Base-by-base conservation (phyloP, 2,113 vertebrate genomes). In the Lutjanus erythropterus region DNA sequence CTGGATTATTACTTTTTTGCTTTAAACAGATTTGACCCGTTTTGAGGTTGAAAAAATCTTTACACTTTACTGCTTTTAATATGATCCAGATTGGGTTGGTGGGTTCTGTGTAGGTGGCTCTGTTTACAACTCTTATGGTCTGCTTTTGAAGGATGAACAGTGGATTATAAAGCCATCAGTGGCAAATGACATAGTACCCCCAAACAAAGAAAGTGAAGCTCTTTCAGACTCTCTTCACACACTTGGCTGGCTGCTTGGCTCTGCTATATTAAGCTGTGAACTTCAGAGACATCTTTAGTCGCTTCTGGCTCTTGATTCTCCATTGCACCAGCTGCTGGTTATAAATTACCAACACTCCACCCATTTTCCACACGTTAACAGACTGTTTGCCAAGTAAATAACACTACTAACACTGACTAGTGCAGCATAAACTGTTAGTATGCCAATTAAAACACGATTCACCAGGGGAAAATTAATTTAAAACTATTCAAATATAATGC, bases 261-360 rank as follows among this genome's bases (percentile, higher is more conserved):
- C 16, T 41, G 37, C 31, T 64, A 25, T 41, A 50, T 65, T 49
- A 56, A 41, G n/a, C 47, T 15, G 21, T 37, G 25, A 15, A 42
- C 31, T 49, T 73, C 46, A 41, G 19, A 1, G 56, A 42, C 62
- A 59, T 15, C 3, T 35, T 47, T 27, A 44, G 3, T 16, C 2
- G 67, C 68, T 74, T n/a, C n/a, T n/a, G 64, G 50, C 12, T 82
- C 73, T 78, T 50, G 50, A 41, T 53, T 72, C 25, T 62, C 46
- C 21, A 6, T 14, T 46, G 29, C 37, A 39, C 25, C 2, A 23
- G 23, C 70, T 66, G 44, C 21, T 33, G 15, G 7, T 31, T 46
- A 29, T 3, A 46, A 46, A 55, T 9, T 0, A 58, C 41, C n/a
- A 5, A 37, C 9, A 39, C 18, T 18, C 2, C 29, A 19, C 8